A percentile compares a stretch with the other conserved stretches of the same genome.
These are phyloP conservation scores for Pterostichus madidus DNA, from an alignment of 2,888 invertebrate genomes.

Conservation along the genomic window DNA sequence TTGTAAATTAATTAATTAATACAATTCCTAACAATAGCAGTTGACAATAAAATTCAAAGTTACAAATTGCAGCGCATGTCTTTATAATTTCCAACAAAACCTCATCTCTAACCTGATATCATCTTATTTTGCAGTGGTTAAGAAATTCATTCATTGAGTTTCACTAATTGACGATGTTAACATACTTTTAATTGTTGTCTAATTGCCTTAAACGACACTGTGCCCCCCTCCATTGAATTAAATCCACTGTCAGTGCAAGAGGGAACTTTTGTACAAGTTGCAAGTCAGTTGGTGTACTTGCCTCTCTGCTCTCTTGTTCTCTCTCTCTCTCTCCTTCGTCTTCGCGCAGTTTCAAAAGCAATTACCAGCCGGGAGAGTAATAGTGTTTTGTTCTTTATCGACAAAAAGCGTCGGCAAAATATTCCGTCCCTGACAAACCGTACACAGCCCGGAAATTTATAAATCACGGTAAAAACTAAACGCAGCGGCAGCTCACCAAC, in stretches of 20 bases:
- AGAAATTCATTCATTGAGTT: constrained; percentile 55
- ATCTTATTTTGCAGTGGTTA: constrained; percentile 44
- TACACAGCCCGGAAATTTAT: constrained; percentile 44
- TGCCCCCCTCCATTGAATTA: constrained; percentile 12
- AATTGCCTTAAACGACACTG: constrained; percentile 47
- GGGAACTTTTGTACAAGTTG: constrained; percentile 61
- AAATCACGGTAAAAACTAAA: constrained; percentile 54
- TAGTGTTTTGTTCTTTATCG: constrained; percentile 62
- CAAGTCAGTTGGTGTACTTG: constrained; percentile 26
- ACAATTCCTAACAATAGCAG: no score
- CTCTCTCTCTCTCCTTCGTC: not conserved
- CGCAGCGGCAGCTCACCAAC: not conserved
- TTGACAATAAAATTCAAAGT: constrained; percentile 1
- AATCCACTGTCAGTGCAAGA: constrained; percentile 45
- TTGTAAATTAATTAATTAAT: no score
- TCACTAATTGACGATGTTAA: constrained; percentile 63
- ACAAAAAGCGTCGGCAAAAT: constrained; percentile 59
- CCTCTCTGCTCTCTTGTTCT: no score
- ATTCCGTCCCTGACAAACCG: constrained; percentile 48
- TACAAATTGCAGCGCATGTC: constrained; percentile 14
- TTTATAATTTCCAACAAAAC: constrained; percentile 23
- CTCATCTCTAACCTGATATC: constrained; percentile 25
- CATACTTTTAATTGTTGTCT: constrained; percentile 64
- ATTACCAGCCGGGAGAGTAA: constrained; percentile 54
- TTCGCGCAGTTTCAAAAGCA: constrained; percentile 63